Evolutionary conservation across 2,113 vertebrate genomes (phyloP).

Genomic region (Corapipo altera): DNA sequence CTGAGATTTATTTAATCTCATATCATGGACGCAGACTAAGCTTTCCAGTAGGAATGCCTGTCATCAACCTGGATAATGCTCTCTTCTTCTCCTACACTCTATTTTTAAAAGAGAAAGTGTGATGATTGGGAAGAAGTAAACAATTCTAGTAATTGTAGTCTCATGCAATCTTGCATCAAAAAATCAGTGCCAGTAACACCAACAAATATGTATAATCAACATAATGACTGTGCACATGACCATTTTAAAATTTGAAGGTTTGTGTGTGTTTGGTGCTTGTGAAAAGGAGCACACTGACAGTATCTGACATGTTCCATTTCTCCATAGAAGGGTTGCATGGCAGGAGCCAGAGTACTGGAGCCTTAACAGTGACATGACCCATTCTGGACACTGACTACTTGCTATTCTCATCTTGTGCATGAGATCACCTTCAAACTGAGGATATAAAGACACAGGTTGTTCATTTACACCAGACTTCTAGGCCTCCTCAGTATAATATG

Average conservation of each 20-base stretch:
- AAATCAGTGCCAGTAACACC: neutral
- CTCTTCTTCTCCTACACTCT: neutral
- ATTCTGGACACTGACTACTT: neutral
- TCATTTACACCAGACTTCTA: neutral
- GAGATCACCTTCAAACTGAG: neutral
- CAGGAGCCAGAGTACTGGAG: accelerated
- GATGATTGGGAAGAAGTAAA: neutral
- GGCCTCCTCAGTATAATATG: neutral
- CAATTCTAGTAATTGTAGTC: neutral
- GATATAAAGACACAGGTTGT: neutral
- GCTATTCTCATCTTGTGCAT: neutral
- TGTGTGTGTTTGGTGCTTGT: neutral
- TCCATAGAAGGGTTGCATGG: accelerated
- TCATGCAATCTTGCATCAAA: neutral
- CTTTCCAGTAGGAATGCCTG: neutral
- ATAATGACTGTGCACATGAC: neutral
- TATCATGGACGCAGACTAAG: neutral
- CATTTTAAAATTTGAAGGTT: neutral
- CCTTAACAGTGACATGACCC: neutral
- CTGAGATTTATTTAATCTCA: neutral
- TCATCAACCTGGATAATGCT: neutral
- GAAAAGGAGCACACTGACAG: neutral
- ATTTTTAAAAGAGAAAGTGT: neutral
- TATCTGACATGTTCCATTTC: neutral
- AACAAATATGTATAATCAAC: neutral